Base-by-base conservation (phyloP, 1,140 invertebrate species). In the Caerostris darwini region DNA sequence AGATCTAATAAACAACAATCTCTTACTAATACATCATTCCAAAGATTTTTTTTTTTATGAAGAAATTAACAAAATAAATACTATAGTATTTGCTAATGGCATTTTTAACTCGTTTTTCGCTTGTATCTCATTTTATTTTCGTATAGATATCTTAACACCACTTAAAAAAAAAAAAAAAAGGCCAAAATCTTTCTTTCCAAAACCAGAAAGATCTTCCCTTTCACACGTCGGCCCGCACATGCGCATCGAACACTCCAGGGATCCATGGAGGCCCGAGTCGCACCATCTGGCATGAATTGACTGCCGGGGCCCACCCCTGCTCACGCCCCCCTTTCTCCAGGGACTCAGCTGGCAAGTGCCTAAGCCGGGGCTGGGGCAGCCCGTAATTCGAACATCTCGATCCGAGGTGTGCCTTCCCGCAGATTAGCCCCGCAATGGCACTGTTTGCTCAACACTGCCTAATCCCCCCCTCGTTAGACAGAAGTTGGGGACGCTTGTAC, bases 221-320 rank as follows among this genome's bases (percentile, higher is more conserved):
- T 77, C 6, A 34, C 71, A 77, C 71, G 53, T 77, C 71, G 71
- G 71, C 71, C 19, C 71, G 12, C 5, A 85, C 82, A 58, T 54
- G 57, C 57, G 54, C 57, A 17, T 54, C 56, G 34, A 50, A n/a
- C 10, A 50, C 71, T 64, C 56, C 17, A 64, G 86, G 53, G 87
- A 64, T 8, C 17, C 17, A 14, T 19, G 61, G 87, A 64, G 14
- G 58, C 57, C 12, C 19, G 54, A 92, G 77, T 83, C 77, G 90
- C 90, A 92, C 90, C 90, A 92, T 92, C 90, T 92, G 90, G 90
- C 90, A 61, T 57, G 90, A 92, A 92, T 92, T 92, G 61, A 92
- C 90, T 92, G 19, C 34, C 7, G 59, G 90, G 77, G 71, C 69
- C 89, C 8, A 54, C 54, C 64, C 64, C 50, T 58, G 59, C 71